Base-by-base conservation (phyloP, 2,888 invertebrate species). In the Erebia epiphron region DNA sequence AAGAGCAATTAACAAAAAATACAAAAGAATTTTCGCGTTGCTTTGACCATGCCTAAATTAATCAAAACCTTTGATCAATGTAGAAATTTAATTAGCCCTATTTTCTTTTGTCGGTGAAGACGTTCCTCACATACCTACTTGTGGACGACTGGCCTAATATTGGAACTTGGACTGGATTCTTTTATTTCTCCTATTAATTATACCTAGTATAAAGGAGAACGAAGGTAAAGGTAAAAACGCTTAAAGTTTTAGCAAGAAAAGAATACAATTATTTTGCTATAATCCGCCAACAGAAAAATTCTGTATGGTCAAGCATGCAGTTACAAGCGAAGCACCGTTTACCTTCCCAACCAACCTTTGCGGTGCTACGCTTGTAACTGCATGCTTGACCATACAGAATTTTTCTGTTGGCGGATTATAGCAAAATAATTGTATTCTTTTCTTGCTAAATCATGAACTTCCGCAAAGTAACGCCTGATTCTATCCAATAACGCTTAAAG, bases 21-120 rank as follows among this genome's bases (percentile, higher is more conserved):
- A 41, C 54, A 65, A 65, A 21, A 62, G 62, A 62, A 56, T 65
- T 41, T 56, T 65, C 67, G 58, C 46, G 58, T 58, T 67, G 49
- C 58, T 18, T 58, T 49, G 67, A 49, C 14, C 57, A 26, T 57
- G 16, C 57, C 49, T 49, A 58, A 67, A 58, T 57, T 58, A 57
- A 67, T 58, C 58, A 58, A 58, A 56, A 49, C 57, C 67, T 57
- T 67, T 58, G 67, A 67, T 49, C 49, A 56, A 49, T 21, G 18
- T 26, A 58, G 49, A 49, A 67, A 67, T 67, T 67, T 54, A 67
- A 67, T 67, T 58, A 67, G 43, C 26, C 49, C 49, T 49, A 67
- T 67, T 67, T 35, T 46, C 26, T 67, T 46, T 49, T 49, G 26
- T 10, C 49, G 18, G 26, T n/a, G 57, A 14, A 49, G 58, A 26